phyloP scores from a whole-genome alignment of 2,113 vertebrate genomes.

The Saguinus midas region DNA sequence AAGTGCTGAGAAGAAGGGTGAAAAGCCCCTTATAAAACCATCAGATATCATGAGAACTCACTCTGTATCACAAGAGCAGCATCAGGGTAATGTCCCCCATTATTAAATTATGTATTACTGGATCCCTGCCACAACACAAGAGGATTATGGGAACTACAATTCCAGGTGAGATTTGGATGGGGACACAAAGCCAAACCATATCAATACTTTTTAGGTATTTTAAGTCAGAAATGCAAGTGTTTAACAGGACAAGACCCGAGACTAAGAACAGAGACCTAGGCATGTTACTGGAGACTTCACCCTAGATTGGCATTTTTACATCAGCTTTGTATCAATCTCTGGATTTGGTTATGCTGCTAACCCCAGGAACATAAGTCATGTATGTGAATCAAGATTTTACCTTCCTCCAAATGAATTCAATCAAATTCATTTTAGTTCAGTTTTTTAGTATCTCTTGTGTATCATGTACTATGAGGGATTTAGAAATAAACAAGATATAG shows the following conservation, averaged over 20 bases:
- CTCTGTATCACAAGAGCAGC: too few species aligned
- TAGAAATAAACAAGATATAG: neutral
- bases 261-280: neutral
- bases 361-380: neutral
- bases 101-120: too few species aligned
- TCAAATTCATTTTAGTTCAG: neutral
- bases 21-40: too few species aligned
- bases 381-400: neutral
- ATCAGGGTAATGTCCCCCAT: too few species aligned
- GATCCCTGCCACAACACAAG: too few species aligned
- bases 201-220: neutral
- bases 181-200: too few species aligned
- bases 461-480: neutral
- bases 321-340: neutral
- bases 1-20: too few species aligned
- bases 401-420: neutral
- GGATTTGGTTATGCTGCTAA: neutral
- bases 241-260: neutral
- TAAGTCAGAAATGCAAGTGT: neutral
- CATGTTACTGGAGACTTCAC: neutral
- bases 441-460: neutral
- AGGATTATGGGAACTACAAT: too few species aligned
- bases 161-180: too few species aligned
- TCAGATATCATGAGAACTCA: too few species aligned
- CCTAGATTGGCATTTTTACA: slow-evolving; percentile 4